Conservation (phyloP, 1,140 invertebrate genomes). For the Octopus sinensis region DNA sequence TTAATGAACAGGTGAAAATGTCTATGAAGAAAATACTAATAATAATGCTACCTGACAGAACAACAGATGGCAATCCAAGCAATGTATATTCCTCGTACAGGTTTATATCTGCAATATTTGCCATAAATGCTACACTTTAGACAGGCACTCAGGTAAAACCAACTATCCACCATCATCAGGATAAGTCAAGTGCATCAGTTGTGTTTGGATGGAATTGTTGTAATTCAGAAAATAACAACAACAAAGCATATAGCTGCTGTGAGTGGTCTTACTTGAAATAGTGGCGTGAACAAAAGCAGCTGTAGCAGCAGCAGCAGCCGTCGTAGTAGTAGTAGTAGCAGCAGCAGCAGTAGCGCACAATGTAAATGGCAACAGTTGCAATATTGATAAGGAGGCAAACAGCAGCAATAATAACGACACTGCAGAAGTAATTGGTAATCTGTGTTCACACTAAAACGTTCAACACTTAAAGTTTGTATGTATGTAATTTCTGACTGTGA, state of each 20-base stretch:
- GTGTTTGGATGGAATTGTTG: not conserved
- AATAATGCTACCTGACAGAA: not conserved
- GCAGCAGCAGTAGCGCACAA: not conserved
- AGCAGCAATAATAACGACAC: too few relatives aligned
- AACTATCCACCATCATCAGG: constrained; percentile 2
- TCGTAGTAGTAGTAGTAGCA: not conserved
- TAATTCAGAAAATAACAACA: not conserved
- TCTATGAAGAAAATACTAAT: too few relatives aligned
- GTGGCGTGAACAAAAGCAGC: not conserved
- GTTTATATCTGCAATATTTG: not conserved
- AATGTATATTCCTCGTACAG: constrained; percentile 3
- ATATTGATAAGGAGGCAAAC: too few relatives aligned
- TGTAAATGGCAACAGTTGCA: too few relatives aligned
- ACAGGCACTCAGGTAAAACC: not conserved
- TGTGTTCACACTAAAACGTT: too few relatives aligned
- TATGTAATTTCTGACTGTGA: too few relatives aligned
- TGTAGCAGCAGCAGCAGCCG: not conserved
- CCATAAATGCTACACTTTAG: not conserved
- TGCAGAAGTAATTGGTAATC: too few relatives aligned
- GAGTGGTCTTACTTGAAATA: not conserved
- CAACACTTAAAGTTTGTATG: too few relatives aligned
- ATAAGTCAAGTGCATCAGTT: not conserved
- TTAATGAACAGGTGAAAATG: too few relatives aligned
- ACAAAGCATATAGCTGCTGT: not conserved
- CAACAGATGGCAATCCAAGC: constrained; percentile 4